These are phyloP conservation scores for Plutomurus gul DNA, from an alignment of 1,140 invertebrate species.

Conservation along the genomic window DNA sequence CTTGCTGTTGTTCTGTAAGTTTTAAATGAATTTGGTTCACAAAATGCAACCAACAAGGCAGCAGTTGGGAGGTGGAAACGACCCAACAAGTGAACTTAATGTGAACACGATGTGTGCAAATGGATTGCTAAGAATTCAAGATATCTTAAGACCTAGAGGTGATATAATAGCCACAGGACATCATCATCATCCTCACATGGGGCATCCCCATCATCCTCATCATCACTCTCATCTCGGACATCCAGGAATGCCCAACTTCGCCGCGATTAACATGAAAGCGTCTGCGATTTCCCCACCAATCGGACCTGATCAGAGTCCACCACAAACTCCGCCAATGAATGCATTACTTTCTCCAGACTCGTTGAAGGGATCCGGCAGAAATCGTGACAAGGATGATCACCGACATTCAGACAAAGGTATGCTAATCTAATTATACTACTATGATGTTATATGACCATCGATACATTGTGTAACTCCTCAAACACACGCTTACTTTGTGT, in stretches of 20 bases:
- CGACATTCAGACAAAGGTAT: constrained; percentile 50
- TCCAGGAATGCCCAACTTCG: constrained; percentile 40
- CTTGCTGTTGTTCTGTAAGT: too few relatives aligned
- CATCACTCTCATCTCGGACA: constrained; percentile 14
- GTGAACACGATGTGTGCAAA: constrained; percentile 49
- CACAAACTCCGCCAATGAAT: constrained; percentile 51
- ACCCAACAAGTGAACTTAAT: constrained; percentile 42
- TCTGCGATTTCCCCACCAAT: constrained; percentile 52
- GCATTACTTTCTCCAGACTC: constrained; percentile 44
- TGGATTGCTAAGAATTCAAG: constrained; percentile 52
- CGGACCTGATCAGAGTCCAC: constrained; percentile 52
- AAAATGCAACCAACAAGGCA: constrained; percentile 51
- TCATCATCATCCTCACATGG: constrained; percentile 37
- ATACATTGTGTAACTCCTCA: too few relatives aligned
- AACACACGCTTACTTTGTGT: too few relatives aligned
- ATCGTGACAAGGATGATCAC: constrained; percentile 44
- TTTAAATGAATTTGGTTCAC: constrained; percentile 47
- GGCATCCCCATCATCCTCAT: constrained; percentile 35
- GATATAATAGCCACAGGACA: constrained; percentile 21
- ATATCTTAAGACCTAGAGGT: constrained; percentile 49
- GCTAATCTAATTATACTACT: background rate
- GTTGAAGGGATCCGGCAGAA: constrained; percentile 37
- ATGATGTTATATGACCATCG: too few relatives aligned
- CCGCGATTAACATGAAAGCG: constrained; percentile 47
- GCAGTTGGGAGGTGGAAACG: constrained; percentile 36